phyloP scores from a whole-genome alignment of 2,113 vertebrate genomes.

The Sylvietta virens region DNA sequence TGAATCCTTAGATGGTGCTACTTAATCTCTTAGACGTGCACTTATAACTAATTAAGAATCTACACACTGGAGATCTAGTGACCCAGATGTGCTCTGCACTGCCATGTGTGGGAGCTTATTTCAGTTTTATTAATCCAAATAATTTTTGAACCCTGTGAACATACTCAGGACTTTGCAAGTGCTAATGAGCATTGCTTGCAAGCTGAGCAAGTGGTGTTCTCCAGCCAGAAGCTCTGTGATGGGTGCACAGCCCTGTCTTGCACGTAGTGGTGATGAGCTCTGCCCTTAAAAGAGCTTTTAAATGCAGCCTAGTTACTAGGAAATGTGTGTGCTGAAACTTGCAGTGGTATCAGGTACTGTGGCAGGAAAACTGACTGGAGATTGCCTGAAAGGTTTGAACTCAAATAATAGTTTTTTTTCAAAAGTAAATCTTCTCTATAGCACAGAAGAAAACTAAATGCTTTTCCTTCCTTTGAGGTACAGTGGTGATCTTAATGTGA shows the following conservation, averaged over 20 bases:
- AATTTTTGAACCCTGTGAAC: background rate
- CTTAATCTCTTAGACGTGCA: constrained; percentile 3
- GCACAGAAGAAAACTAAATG: background rate
- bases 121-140: background rate
- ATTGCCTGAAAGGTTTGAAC: background rate
- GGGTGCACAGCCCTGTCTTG: background rate
- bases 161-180: background rate
- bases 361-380: background rate
- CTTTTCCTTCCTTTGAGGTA: background rate
- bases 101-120: background rate
- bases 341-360: background rate
- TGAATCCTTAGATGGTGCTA: background rate
- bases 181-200: background rate
- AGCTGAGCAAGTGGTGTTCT: background rate
- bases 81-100: background rate
- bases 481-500: background rate
- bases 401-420: background rate
- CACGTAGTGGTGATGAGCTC: background rate
- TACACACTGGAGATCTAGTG: background rate
- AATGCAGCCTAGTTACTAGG: background rate
- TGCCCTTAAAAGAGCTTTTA: background rate
- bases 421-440: background rate
- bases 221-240: background rate
- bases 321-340: background rate
- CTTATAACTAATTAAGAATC: background rate